phyloP scores from a whole-genome alignment of 1,140 invertebrate species.

The Anastrepha ludens region DNA sequence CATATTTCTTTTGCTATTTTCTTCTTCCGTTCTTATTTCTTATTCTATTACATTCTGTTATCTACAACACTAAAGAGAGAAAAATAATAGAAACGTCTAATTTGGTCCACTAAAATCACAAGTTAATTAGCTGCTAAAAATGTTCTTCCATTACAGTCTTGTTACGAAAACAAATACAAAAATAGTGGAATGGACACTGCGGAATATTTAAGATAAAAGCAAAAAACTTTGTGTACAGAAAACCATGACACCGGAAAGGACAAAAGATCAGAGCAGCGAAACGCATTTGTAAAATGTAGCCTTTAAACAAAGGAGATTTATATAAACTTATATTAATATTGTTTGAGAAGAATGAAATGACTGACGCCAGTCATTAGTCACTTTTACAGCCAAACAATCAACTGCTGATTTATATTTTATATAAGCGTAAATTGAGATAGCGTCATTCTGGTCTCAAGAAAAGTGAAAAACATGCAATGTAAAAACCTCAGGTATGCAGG shows the following conservation, averaged over 20 bases:
- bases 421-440: not conserved
- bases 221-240: no score
- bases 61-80: no score
- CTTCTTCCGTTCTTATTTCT: not conserved
- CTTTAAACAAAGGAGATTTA: not conserved
- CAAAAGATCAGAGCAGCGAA: not conserved
- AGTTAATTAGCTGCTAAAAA: conserved; percentile 50
- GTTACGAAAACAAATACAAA: no score
- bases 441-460: no score
- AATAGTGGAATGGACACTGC: no score
- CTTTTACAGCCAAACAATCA: not conserved
- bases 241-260: not conserved
- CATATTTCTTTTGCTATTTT: not conserved
- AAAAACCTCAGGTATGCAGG: no score
- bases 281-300: not conserved
- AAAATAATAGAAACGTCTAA: not conserved
- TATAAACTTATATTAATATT: no score
- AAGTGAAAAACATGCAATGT: no score
- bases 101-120: conserved; percentile 42
- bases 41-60: not conserved
- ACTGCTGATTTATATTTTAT: not conserved
- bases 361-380: conserved; percentile 22
- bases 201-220: no score
- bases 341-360: not conserved
- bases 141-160: not conserved